Evolutionary conservation across 1,140 invertebrate genomes (phyloP), one percentile per base, ranked within the genome.

Genomic region (Musca vetustissima): DNA sequence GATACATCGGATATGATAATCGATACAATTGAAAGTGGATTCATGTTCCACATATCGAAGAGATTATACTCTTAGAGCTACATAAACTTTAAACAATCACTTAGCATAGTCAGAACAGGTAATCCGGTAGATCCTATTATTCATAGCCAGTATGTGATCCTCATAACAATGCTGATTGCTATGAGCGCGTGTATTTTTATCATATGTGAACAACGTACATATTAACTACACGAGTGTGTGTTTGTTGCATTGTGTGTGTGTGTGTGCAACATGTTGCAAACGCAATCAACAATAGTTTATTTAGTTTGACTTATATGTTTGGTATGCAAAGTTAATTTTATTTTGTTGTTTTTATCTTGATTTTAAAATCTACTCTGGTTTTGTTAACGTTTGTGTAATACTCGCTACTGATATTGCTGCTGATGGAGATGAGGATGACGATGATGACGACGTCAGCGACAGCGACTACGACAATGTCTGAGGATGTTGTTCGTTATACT

Each of bases 321-420:
- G 57, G 57, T 61, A 61, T 61, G 57, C 57, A 61, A 61, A 61
- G 57, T 61, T 61, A 61, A 61, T 61, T 61, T 61, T 19, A 61
- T 61, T 61, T 66, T 52, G 64, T 66, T 66, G 43, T 52, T 66
- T 43, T 66, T 66, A 52, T 49, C 64, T 66, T 66, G 49, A 66
- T 24, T 50, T 49, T 8, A 52, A 66, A 66, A 66, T 50, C 64
- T 50, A 47, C 47, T 52, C 49, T 66, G 47, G 25, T 66, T 66
- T 52, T 36, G 19, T 68, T 68, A 49, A 57, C 57, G 48, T 66
- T 66, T 24, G 21, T 50, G 64, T 48, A 25, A 14, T 64, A n/a
- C 25, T 66, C 17, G 61, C 17, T 43, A 47, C 48, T 49, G 32
- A 55, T 57, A 47, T 24, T 53, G 24, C 24, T 53, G 32, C 61